Percentiles rank a stretch among this genome's conserved stretches.
phyloP scores from a whole-genome alignment of 2,113 vertebrate genomes.

The Mixornis gularis region DNA sequence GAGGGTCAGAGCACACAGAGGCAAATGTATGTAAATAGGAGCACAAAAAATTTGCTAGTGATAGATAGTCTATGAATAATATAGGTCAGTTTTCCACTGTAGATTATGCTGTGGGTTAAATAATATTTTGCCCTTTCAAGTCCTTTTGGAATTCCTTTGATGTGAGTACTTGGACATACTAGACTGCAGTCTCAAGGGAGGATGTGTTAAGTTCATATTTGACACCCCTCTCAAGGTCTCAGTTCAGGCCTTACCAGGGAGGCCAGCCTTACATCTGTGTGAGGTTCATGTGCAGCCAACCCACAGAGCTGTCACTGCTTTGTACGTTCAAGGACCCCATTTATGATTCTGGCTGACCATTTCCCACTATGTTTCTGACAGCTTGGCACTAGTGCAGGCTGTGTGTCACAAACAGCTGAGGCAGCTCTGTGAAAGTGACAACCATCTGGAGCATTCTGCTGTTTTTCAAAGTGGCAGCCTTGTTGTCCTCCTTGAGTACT shows the following conservation, averaged over 20 bases:
- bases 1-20: neutral
- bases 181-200: neutral
- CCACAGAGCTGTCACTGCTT: no score
- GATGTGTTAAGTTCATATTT: neutral
- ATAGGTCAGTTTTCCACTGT: neutral
- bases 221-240: neutral
- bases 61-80: neutral
- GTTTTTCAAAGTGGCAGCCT: neutral
- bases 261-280: no score
- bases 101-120: neutral
- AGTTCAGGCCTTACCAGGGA: no score
- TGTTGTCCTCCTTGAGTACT: neutral
- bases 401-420: neutral
- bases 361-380: conserved; percentile 29
- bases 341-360: neutral
- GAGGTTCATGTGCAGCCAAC: no score
- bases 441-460: conserved; percentile 27
- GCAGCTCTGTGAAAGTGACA: conserved; percentile 7
- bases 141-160: neutral
- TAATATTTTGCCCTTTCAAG: neutral
- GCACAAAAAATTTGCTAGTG: neutral
- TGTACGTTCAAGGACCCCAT: neutral
- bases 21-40: neutral
- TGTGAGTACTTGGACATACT: neutral
- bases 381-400: neutral